These are phyloP conservation scores for Dromiciops gliroides DNA, from an alignment of 2,113 vertebrate genomes.

Conservation along the genomic window DNA sequence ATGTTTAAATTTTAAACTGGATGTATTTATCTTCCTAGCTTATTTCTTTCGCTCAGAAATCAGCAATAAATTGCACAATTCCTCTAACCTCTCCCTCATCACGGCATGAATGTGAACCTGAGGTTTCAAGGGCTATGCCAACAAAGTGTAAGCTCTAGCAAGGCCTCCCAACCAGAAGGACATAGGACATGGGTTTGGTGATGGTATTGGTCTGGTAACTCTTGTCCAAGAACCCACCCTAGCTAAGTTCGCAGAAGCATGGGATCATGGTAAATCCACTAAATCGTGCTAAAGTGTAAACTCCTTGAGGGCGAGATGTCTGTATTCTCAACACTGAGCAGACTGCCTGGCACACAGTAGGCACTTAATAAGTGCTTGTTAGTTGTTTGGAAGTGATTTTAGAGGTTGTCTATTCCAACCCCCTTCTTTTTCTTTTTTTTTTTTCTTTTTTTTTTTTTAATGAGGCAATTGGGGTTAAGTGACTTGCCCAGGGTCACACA, in stretches of 20 bases:
- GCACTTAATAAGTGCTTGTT: background rate
- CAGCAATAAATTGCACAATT: background rate
- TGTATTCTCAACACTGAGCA: background rate
- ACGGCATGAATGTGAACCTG: background rate
- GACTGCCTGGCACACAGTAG: background rate
- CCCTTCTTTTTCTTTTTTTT: background rate
- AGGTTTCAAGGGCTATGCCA: background rate
- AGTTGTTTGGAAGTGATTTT: background rate
- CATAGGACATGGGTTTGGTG: background rate
- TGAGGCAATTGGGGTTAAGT: background rate
- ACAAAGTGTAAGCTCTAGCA: background rate
- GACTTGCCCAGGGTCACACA: background rate
- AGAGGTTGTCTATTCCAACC: background rate
- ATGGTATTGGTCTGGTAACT: background rate
- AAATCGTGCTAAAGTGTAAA: background rate
- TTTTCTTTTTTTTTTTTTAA: conserved; percentile 3
- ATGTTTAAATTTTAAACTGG: background rate
- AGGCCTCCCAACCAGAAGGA: background rate
- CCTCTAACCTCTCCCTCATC: background rate
- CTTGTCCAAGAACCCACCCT: background rate
- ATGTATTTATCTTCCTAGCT: background rate
- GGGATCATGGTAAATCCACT: no score
- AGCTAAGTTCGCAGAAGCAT: background rate
- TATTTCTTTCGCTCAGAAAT: background rate
- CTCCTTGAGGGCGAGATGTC: background rate